Evolutionary conservation across 2,797 vertebrate genomes (phyloP), one percentile per base, ranked within the genome.

Genomic region (Echiichthys vipera): DNA sequence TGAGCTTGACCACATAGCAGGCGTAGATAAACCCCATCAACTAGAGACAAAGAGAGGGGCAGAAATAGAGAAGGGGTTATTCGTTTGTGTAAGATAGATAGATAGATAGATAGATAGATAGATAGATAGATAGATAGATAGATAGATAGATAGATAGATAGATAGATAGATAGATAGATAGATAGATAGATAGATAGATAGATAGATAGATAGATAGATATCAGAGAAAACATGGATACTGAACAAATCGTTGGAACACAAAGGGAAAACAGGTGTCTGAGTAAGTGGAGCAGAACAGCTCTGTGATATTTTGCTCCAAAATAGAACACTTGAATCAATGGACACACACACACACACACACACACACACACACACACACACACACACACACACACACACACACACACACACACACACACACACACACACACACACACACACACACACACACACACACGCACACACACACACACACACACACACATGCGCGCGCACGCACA

Each of bases 1-100:
- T 98, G 88, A 99, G 96, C 95, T 98, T 99, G 95, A 99, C 96
- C 93, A 99, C 97, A 72, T 99, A 99, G 93, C 98, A 99, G 94
- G 98, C 97, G 80, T 99, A 99, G 95, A 99, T 96, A 93, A 99
- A 98, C 79, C 98, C 98, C 92, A 94, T 95, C 93, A 99, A 93
- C 98, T 99, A 93, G 90, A 96, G 94, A 88, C 82, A 83, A 59
- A 75, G 34, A 85, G 20, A 72, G 42, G 42, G 64, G 13, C 11
- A 83, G 22, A 71, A 22, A 69, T 13, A 74, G 0, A 77, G 24
- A 13, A 71, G 8, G 36, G 30, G 71, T 77, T 55, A 69, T 40
- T 77, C 2, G 40, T 71, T 67, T 40, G 27, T 25, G 54, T 0
- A 3, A 32, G 15, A 43, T 13, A 66, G 63, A 63, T 32, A 46